These are phyloP conservation scores for Microdon myrmicae DNA, from an alignment of 2,888 invertebrate species.

Conservation along the genomic window DNA sequence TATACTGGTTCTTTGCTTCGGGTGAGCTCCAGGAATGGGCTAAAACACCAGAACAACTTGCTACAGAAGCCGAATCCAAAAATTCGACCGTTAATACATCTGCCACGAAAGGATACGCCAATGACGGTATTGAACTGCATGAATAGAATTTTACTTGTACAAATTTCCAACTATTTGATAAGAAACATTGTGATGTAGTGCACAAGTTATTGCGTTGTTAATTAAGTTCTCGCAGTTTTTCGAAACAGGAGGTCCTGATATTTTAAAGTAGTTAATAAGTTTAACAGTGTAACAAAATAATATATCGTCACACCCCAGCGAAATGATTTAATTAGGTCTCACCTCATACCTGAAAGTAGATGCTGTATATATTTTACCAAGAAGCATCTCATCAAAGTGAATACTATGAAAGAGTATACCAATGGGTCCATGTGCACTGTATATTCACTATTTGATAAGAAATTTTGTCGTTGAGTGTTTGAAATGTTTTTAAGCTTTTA, in stretches of 20 bases:
- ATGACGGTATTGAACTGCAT: constrained; percentile 64
- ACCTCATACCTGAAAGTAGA: too few relatives aligned
- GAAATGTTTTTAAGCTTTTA: too few relatives aligned
- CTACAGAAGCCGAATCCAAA: constrained; percentile 64
- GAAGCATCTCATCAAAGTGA: too few relatives aligned
- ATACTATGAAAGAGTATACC: too few relatives aligned
- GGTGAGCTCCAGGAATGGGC: constrained; percentile 89
- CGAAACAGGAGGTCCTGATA: constrained; percentile 6
- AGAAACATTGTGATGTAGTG: background rate
- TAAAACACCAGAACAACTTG: constrained; percentile 61
- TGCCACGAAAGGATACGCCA: constrained; percentile 57
- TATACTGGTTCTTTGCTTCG: constrained; percentile 85
- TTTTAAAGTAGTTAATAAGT: too few relatives aligned
- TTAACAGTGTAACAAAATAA: too few relatives aligned
- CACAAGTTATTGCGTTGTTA: background rate
- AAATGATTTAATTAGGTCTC: too few relatives aligned
- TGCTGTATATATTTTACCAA: too few relatives aligned
- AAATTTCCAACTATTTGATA: constrained; percentile 18
- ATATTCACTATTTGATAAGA: too few relatives aligned
- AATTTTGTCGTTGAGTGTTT: too few relatives aligned
- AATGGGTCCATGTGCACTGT: too few relatives aligned
- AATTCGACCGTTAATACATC: constrained; percentile 65
- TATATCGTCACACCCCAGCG: too few relatives aligned
- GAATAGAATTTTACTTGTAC: constrained; percentile 55
- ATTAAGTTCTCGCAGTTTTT: constrained; percentile 5